phyloP scores from a whole-genome alignment of 2,797 vertebrate species.

The Anisognathus igniventris region DNA sequence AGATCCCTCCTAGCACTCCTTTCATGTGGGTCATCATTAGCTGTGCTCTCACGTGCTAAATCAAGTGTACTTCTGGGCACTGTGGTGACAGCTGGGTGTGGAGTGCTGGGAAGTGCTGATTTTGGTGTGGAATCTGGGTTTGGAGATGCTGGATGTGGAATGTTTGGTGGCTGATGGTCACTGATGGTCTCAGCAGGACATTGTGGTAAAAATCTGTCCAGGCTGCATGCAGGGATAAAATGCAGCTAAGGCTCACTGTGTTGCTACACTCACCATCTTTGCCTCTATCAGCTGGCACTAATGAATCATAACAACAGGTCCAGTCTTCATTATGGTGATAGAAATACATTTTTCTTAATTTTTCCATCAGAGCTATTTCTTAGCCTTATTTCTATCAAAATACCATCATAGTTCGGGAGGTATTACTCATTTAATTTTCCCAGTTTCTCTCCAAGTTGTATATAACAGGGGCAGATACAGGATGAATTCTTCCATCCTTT shows the following conservation, averaged over 20 bases:
- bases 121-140: neutral
- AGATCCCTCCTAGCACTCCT: neutral
- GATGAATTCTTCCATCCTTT: neutral
- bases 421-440: slow-evolving; percentile 34
- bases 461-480: neutral
- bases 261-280: neutral
- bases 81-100: neutral
- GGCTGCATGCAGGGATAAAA: accelerated
- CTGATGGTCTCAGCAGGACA: neutral
- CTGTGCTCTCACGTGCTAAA: neutral
- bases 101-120: neutral
- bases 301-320: neutral
- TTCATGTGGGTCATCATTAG: neutral
- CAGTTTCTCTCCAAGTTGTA: neutral
- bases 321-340: neutral
- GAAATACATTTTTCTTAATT: neutral
- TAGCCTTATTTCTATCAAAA: neutral
- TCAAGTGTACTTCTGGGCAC: neutral
- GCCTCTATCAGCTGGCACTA: neutral
- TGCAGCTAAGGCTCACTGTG: neutral
- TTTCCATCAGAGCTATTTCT: slow-evolving; percentile 1
- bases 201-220: neutral
- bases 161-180: neutral
- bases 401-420: neutral
- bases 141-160: neutral